Evolutionary conservation across 2,888 invertebrate genomes (phyloP).

Genomic region (Aproaerema taeniolella): DNA sequence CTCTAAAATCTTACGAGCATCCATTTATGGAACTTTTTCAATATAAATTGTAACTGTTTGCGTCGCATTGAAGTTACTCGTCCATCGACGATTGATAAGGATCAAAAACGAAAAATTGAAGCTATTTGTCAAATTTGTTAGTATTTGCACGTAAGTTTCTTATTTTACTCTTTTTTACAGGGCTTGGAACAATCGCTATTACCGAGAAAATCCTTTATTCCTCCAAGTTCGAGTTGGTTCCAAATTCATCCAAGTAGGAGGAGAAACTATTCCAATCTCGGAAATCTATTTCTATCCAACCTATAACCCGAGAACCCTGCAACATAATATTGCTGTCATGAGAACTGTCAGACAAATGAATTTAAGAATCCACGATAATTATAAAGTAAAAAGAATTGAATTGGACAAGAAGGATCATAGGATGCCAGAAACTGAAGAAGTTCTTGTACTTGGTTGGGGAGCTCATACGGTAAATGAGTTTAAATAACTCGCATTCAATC

Average conservation of each 20-base stretch:
- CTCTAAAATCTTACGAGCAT: not conserved
- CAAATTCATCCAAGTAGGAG: slow-evolving; percentile 29
- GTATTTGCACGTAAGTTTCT: not conserved
- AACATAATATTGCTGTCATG: slow-evolving; percentile 30
- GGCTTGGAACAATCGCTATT: slow-evolving; percentile 37
- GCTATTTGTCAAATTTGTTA: not conserved
- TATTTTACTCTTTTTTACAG: slow-evolving; percentile 18
- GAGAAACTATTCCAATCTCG: slow-evolving; percentile 29
- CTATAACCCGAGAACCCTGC: slow-evolving; percentile 31
- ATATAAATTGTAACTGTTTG: not conserved
- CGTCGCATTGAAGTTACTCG: not conserved
- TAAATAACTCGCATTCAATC: too few relatives aligned
- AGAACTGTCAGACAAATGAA: slow-evolving; percentile 26
- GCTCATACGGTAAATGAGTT: slow-evolving; percentile 26
- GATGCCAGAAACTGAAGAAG: slow-evolving; percentile 25
- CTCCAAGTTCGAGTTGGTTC: slow-evolving; percentile 32
- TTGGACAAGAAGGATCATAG: slow-evolving; percentile 21
- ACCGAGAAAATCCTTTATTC: slow-evolving; percentile 34
- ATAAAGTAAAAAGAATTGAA: slow-evolving; percentile 27
- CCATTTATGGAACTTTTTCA: not conserved
- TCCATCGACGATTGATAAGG: too few relatives aligned
- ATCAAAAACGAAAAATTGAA: too few relatives aligned
- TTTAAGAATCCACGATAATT: slow-evolving; percentile 21
- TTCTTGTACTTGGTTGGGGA: slow-evolving; percentile 35
- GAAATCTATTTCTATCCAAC: slow-evolving; percentile 35